phyloP scores from a whole-genome alignment of 2,113 vertebrate species.

The Abramis brama region DNA sequence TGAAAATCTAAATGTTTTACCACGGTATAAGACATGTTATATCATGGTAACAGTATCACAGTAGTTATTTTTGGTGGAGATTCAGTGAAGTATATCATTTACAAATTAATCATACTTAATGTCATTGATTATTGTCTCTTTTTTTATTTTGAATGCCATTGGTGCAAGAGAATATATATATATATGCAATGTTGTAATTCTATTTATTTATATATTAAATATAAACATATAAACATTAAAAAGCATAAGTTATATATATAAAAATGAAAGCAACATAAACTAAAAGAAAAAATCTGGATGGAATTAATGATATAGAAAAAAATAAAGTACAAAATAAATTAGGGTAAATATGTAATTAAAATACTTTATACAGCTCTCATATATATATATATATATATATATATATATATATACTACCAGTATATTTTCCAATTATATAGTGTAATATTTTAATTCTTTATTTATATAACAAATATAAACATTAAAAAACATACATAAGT shows the following conservation, averaged over 20 bases:
- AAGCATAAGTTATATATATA: not conserved
- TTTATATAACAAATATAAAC: not conserved
- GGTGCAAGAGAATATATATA: not conserved
- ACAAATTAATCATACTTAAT: not conserved
- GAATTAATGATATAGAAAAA: not conserved
- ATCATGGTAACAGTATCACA: not conserved
- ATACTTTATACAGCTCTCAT: not conserved
- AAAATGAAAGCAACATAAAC: not conserved
- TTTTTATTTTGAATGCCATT: too few species aligned
- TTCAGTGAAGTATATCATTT: not conserved
- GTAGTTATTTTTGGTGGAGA: not conserved
- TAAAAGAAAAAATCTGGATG: not conserved
- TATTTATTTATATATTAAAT: not conserved
- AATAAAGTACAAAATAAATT: not conserved
- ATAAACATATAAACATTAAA: not conserved
- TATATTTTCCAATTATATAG: not conserved
- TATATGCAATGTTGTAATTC: too few species aligned
- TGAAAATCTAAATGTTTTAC: not conserved
- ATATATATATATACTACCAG: too few species aligned
- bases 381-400: not conserved
- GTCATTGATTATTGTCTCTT: not conserved
- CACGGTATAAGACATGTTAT: not conserved
- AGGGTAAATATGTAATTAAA: not conserved
- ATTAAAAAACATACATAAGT: not conserved
- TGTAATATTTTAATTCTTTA: not conserved